Conservation (phyloP, 1,140 invertebrate genomes). For the Mya arenaria region DNA sequence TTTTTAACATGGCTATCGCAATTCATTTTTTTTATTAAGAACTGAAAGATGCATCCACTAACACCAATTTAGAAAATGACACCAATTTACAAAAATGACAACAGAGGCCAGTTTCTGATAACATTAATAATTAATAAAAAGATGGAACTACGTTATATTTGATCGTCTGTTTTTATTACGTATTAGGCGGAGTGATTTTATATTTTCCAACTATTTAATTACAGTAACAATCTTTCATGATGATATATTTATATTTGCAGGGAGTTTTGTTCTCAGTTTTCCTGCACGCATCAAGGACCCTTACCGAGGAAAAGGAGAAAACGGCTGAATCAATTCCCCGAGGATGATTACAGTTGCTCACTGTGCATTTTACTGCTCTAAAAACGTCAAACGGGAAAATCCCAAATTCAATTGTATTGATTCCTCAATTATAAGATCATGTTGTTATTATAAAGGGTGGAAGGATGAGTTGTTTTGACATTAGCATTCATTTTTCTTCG, state of each 20-base stretch:
- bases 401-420: too few relatives aligned
- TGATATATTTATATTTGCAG: constrained; percentile 84
- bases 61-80: background rate
- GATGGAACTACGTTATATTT: background rate
- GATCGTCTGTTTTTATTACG: too few relatives aligned
- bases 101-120: background rate
- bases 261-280: constrained; percentile 92
- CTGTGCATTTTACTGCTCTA: too few relatives aligned
- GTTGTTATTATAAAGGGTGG: too few relatives aligned
- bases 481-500: too few relatives aligned
- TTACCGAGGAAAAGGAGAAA: constrained; percentile 86
- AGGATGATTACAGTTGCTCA: too few relatives aligned
- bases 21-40: background rate
- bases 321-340: constrained; percentile 27
- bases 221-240: background rate
- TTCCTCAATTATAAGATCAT: too few relatives aligned
- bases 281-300: constrained; percentile 91
- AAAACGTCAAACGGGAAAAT: too few relatives aligned
- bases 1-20: background rate
- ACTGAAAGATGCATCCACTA: background rate
- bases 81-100: background rate
- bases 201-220: background rate
- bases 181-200: too few relatives aligned
- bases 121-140: background rate
- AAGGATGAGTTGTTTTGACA: too few relatives aligned